Conservation (phyloP, 2,113 vertebrate genomes). For the Rhea americana region DNA sequence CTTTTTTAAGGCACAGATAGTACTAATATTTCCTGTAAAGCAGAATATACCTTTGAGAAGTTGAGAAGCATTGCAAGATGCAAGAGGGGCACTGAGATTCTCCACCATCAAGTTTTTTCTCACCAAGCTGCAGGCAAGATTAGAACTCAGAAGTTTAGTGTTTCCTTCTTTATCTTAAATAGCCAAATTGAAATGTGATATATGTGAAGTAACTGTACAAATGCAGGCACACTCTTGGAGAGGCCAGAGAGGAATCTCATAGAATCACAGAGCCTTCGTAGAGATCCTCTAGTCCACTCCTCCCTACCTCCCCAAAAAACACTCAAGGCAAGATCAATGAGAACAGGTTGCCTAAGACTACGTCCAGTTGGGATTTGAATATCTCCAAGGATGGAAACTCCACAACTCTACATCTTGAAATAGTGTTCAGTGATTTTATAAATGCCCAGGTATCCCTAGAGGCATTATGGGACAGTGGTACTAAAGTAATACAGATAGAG, state of each 20-base stretch:
- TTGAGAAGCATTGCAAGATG: not conserved
- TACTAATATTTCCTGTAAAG: not conserved
- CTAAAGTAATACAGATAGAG: not conserved
- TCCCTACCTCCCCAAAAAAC: rapidly evolving
- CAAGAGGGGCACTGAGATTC: not conserved
- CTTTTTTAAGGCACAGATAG: not conserved
- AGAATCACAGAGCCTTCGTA: not conserved
- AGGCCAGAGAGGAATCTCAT: not conserved
- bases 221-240: rapidly evolving
- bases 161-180: not conserved
- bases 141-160: not conserved
- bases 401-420: not conserved
- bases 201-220: not conserved
- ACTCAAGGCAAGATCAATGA: not conserved
- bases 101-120: not conserved
- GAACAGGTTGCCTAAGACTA: not conserved
- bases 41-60: not conserved
- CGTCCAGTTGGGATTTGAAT: not conserved
- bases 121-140: not conserved
- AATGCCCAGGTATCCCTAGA: not conserved
- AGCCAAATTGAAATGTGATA: not conserved
- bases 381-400: not conserved
- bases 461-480: not conserved
- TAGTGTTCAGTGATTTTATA: not conserved
- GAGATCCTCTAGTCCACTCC: not conserved